Evolutionary conservation across 2,797 vertebrate genomes (phyloP), one percentile per base, ranked within the genome.

Genomic region (Rallus crepitans): DNA sequence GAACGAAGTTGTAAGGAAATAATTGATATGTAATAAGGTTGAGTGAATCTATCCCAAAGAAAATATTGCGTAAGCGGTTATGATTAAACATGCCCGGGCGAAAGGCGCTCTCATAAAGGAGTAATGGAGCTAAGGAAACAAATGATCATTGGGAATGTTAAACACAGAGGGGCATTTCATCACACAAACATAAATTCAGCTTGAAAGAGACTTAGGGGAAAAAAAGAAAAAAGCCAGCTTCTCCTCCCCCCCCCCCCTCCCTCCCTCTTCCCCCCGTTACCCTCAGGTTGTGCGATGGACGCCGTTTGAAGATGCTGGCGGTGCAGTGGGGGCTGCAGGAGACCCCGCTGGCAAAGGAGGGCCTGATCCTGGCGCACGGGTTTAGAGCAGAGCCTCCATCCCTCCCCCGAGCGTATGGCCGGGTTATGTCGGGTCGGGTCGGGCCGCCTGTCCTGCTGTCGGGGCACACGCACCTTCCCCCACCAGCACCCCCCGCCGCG

Each of bases 21-120:
- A 96, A 95, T 96, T 96, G 96, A 94, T 96, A 93, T 96, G 97
- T 96, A 97, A 95, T 96, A 83, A 96, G 93, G 96, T 92, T 87
- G 96, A 98, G 94, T 59, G 87, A 70, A 91, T 78, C 91, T 92
- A 96, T 96, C 97, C 97, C 97, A 96, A 94, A 96, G 95, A 96
- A 97, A 97, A 94, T 95, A 96, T 98, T 97, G 97, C 96, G 70
- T 97, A 98, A 98, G 98, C 94, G 98, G 69, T 63, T 83, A 94
- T 98, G 98, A 98, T 75, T 91, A 96, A 96, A 93, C 72, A 47
- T 92, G 95, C 96, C 96, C 96, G 81, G 94, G 96, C 94, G 87
- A 96, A 95, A 96, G 94, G 93, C 84, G 85, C 91, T 82, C 93
- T 94, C 94, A 96, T 94, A 96, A 95, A 96, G 79, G 84, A 78